Evolutionary conservation across 2,113 vertebrate genomes (phyloP).

Genomic region (Cygnus buccinator): DNA sequence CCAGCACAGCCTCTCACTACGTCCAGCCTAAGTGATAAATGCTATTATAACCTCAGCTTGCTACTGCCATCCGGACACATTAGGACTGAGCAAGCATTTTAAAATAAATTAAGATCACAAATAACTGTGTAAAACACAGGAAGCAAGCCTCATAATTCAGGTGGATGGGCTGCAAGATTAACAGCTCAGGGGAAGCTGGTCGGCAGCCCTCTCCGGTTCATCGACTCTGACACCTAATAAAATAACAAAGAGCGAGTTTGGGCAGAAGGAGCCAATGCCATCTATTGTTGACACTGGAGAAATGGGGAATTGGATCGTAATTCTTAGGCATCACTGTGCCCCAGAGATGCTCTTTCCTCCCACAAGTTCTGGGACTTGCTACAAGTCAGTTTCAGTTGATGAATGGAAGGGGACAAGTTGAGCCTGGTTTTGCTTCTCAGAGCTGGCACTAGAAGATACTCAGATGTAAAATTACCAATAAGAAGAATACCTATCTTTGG

Average conservation of each 20-base stretch:
- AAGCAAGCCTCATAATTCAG: slow-evolving; percentile 63
- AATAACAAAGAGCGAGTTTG: slow-evolving; percentile 27
- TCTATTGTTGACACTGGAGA: slow-evolving; percentile 13
- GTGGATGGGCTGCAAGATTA: slow-evolving; percentile 54
- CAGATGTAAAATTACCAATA: neutral
- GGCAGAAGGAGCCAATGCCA: neutral
- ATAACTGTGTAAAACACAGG: slow-evolving; percentile 64
- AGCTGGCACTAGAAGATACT: neutral
- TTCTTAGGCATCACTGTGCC: neutral
- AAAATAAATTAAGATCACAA: slow-evolving; percentile 72
- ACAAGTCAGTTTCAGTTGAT: neutral
- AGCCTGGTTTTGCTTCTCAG: neutral
- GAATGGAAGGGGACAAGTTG: neutral
- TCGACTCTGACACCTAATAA: slow-evolving; percentile 34
- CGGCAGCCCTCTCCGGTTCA: neutral
- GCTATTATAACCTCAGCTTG: slow-evolving; percentile 62
- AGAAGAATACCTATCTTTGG: neutral
- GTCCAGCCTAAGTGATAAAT: slow-evolving; percentile 63
- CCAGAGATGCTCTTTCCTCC: neutral
- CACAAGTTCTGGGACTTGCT: neutral
- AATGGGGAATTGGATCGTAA: neutral
- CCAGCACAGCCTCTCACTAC: slow-evolving; percentile 35
- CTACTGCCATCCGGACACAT: slow-evolving; percentile 24
- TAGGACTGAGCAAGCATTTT: slow-evolving; percentile 65
- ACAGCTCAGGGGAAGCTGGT: slow-evolving; percentile 40